phyloP scores from a whole-genome alignment of 2,797 vertebrate species.

The Myotis myotis region DNA sequence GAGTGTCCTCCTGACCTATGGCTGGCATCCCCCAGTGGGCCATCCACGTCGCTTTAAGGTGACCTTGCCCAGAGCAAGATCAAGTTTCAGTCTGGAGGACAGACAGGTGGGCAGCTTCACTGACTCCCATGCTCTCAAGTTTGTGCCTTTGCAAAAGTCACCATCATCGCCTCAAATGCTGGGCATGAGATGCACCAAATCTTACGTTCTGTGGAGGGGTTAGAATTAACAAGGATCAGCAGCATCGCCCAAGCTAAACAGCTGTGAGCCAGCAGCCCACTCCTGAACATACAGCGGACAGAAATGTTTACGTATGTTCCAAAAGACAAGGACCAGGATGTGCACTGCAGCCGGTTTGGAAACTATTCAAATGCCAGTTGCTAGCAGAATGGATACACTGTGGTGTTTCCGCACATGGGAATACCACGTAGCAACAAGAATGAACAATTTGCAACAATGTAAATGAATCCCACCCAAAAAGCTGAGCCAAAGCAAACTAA shows the following conservation, averaged over 20 bases:
- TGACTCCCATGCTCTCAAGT: neutral
- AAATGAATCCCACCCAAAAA: too few relatives aligned
- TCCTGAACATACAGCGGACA: neutral
- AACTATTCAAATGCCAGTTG: accelerated
- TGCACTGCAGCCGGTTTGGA: neutral
- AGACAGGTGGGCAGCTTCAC: neutral
- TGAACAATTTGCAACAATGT: accelerated
- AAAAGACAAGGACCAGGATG: neutral
- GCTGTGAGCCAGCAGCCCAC: neutral
- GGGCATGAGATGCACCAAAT: accelerated
- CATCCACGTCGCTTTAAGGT: neutral
- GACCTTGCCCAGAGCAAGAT: neutral
- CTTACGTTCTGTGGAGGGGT: accelerated
- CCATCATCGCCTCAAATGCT: neutral
- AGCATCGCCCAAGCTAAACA: neutral
- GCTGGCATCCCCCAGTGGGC: too few relatives aligned
- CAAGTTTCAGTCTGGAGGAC: neutral
- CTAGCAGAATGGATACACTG: accelerated
- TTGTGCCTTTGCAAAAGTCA: neutral
- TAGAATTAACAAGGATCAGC: neutral
- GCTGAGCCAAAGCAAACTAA: neutral
- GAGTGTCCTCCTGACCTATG: too few relatives aligned
- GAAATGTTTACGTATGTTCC: neutral
- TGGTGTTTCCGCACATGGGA: too few relatives aligned
- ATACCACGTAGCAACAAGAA: accelerated